Evolutionary conservation across 2,888 invertebrate species (phyloP).

Genomic region (Clunio marinus): DNA sequence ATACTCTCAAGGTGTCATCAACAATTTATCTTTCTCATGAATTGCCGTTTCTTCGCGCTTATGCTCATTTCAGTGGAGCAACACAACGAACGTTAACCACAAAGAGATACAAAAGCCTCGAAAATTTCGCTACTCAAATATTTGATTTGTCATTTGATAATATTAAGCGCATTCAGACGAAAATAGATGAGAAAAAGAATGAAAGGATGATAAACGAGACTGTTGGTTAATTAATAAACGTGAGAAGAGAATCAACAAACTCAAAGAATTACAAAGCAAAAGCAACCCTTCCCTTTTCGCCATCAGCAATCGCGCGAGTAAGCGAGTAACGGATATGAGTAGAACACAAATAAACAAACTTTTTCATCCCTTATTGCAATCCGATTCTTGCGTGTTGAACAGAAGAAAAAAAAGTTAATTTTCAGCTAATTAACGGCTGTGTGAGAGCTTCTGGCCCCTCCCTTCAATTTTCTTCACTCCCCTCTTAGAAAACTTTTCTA

Average conservation of each 20-base stretch:
- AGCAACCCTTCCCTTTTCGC: neutral
- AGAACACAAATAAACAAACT: neutral
- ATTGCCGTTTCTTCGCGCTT: neutral
- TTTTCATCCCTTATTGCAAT: too few species aligned
- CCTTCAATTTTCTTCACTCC: neutral
- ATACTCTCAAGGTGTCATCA: neutral
- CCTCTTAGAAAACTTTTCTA: neutral
- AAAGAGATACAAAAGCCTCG: neutral
- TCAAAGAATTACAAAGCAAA: neutral
- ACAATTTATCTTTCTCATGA: slow-evolving; percentile 15
- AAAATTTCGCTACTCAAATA: slow-evolving; percentile 8
- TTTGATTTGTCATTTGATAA: slow-evolving; percentile 18
- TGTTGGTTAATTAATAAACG: too few species aligned
- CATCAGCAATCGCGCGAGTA: neutral
- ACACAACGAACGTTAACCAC: neutral
- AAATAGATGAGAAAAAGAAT: neutral
- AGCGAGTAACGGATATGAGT: neutral
- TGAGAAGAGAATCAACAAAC: neutral
- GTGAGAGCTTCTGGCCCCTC: neutral
- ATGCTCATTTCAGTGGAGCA: neutral
- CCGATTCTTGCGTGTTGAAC: too few species aligned
- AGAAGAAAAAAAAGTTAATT: neutral
- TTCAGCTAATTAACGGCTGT: slow-evolving; percentile 1
- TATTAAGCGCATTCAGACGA: neutral
- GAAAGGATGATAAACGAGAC: too few species aligned